Base-by-base conservation (phyloP, 2,888 invertebrate genomes). In the Metopia argyrocephala region DNA sequence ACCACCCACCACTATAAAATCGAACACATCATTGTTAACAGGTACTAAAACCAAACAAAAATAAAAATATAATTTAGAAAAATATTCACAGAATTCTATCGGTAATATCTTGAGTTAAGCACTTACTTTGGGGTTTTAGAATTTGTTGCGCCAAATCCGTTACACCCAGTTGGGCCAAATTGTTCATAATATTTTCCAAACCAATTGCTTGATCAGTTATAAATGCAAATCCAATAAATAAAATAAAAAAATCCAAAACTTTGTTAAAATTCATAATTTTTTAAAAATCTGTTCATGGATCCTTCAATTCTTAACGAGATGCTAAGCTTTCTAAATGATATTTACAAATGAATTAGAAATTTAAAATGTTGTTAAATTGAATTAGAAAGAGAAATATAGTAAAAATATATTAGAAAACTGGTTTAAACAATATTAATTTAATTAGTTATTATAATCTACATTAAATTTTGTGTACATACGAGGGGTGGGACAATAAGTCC, bases 1-100 rank as follows among this genome's bases (percentile, higher is more conserved):
- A 0, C 93, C 94, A 3, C 96, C 96, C 5, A 96, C 93, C 38
- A 95, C 91, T 81, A 96, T 94, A 86, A 96, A 96, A 89, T 96
- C 95, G 85, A 95, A 96, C 18, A 93, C 92, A 0, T 93, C 92
- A 74, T 86, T 91, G 76, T 86, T 91, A 85, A 46, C 93, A 92
- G 86, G 97, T 93, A 89, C 97, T 98, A 87, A 95, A 95, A 0
- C 3, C 2, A 38, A 38, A 38, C 12, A 12, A 38, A 38, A 3
- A 15, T 12, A 38, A 50, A 27, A 3, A 23, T 3, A 7, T 27
- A 25, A 64, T 62, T 45, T 18, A 5, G 9, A 25, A 56, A 61
- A 25, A 52, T 0, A n/a, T 18, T n/a, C n/a, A n/a, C 5, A 38
- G 3, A 6, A 38, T 12, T 12, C 15, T 12, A 1, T 9, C 0